A percentile compares a stretch with the other conserved stretches of the same genome.
Conservation (phyloP, 2,113 vertebrate genomes). For the Synodontis membranacea region DNA sequence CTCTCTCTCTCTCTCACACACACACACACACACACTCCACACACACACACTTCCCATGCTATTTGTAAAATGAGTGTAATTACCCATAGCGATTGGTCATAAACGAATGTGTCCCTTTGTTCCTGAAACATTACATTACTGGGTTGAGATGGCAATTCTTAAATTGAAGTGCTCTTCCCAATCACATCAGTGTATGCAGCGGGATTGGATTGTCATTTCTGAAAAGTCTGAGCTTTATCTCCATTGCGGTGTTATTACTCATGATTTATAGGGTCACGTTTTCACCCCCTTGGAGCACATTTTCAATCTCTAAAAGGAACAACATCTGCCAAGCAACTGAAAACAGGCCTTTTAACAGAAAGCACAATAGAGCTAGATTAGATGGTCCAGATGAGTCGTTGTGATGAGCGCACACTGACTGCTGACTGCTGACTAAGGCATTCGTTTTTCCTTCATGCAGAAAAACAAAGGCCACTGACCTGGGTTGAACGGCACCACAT, state of each 20-base stretch:
- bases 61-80: slow-evolving; percentile 64
- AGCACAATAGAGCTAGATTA: slow-evolving; percentile 35
- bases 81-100: slow-evolving; percentile 58
- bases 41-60: slow-evolving; percentile 51
- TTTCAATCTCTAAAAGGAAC: slow-evolving; percentile 12
- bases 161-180: slow-evolving; percentile 47
- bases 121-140: slow-evolving; percentile 44
- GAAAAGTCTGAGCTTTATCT: slow-evolving; percentile 17
- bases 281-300: slow-evolving; percentile 19
- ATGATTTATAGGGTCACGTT: slow-evolving; percentile 36
- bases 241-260: slow-evolving; percentile 7
- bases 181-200: slow-evolving; percentile 27
- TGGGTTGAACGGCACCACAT: slow-evolving; percentile 6
- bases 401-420: slow-evolving; percentile 42
- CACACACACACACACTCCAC: slow-evolving; percentile 32
- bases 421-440: slow-evolving; percentile 48
- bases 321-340: slow-evolving; percentile 5
- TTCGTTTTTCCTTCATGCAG: slow-evolving; percentile 51
- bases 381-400: slow-evolving; percentile 32
- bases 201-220: slow-evolving; percentile 26
- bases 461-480: slow-evolving; percentile 38
- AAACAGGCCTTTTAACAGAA: slow-evolving; percentile 23
- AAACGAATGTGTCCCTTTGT: slow-evolving; percentile 49
- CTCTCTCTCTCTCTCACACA: neutral
- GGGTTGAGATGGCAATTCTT: slow-evolving; percentile 23